These are phyloP conservation scores for Agrotis clavis DNA, from an alignment of 2,888 invertebrate genomes.

Conservation along the genomic window DNA sequence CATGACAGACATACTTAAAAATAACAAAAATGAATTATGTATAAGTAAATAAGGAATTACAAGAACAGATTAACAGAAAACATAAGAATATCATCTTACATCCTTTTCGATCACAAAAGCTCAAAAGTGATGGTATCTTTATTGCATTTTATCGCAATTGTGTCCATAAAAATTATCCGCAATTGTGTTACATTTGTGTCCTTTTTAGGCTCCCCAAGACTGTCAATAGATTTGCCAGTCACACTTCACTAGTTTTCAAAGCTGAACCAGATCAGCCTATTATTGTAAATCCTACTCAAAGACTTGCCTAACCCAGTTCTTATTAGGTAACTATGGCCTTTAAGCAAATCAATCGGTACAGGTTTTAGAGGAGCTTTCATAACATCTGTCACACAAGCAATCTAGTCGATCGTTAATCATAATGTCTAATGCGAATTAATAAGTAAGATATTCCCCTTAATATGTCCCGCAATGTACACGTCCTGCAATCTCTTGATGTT, in stretches of 20 bases:
- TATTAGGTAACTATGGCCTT: conserved; percentile 62
- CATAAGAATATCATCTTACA: too few relatives aligned
- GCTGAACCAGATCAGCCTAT: conserved; percentile 23
- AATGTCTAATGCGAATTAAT: conserved; percentile 44
- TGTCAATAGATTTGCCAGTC: conserved; percentile 22
- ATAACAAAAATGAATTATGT: too few relatives aligned
- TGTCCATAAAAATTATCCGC: too few relatives aligned
- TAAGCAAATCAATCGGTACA: conserved; percentile 62
- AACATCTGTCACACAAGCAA: conserved; percentile 62
- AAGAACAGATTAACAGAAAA: too few relatives aligned
- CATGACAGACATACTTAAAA: too few relatives aligned
- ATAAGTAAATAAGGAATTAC: too few relatives aligned
- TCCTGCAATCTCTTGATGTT: conserved; percentile 45
- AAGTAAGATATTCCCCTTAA: conserved; percentile 47
- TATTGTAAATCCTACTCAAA: conserved; percentile 43
- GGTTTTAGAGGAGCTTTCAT: conserved; percentile 65
- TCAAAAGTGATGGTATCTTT: too few relatives aligned
- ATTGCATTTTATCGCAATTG: too few relatives aligned
- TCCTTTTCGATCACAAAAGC: too few relatives aligned
- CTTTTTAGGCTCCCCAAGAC: too few relatives aligned
- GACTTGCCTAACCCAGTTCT: conserved; percentile 59
- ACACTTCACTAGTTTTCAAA: conserved; percentile 42
- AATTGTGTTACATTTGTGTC: too few relatives aligned
- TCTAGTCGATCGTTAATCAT: conserved; percentile 56
- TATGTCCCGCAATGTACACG: conserved; percentile 37